Evolutionary conservation across 2,888 invertebrate species (phyloP), one percentile per base, ranked within the genome.

Genomic region (Tineola bisselliella): DNA sequence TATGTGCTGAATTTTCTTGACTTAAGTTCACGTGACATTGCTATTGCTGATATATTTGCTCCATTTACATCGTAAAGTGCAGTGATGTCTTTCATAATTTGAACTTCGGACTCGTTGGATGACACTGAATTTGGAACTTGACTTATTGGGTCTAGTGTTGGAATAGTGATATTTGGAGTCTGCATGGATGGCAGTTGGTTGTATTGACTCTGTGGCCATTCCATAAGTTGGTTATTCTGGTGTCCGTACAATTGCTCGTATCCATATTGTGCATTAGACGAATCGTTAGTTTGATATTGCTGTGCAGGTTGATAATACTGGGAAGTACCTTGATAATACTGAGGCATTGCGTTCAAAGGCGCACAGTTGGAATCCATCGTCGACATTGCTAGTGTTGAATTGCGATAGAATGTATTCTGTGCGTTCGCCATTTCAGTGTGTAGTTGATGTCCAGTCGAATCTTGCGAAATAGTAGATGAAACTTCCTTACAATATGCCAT

Each of bases 51-150:
- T 4, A 58, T 74, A 54, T 87, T 70, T 1, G 75, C 82, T 67
- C 71, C 73, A 69, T 68, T 87, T 38, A 74, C 74, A 56, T 88
- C 77, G 4, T 84, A 89, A 70, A 94, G 94, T 62, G 90, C 90
- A 11, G 90, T 88, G 66, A 2, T 25, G 71, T 95, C 94, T 68
- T 94, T 94, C 64, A 90, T 90, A 59, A 94, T 80, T 70, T 91
- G 92, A 57, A 90, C 88, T 56, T 92, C 91, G 48, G 93, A 92
- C 72, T 93, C 92, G 72, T 92, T 94, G 61, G 92, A 92, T 38
- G 92, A 91, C n/a, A 92, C 90, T 69, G 91, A 90, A 69, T 89
- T 90, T 12, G 89, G 77, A 60, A 88, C 88, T 67, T 88, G 87
- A 25, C 89, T 89, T 59, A 88, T 74, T 43, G 89, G 90, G 72